phyloP scores from a whole-genome alignment of 1,140 invertebrate species.

The Telenomus remus region DNA sequence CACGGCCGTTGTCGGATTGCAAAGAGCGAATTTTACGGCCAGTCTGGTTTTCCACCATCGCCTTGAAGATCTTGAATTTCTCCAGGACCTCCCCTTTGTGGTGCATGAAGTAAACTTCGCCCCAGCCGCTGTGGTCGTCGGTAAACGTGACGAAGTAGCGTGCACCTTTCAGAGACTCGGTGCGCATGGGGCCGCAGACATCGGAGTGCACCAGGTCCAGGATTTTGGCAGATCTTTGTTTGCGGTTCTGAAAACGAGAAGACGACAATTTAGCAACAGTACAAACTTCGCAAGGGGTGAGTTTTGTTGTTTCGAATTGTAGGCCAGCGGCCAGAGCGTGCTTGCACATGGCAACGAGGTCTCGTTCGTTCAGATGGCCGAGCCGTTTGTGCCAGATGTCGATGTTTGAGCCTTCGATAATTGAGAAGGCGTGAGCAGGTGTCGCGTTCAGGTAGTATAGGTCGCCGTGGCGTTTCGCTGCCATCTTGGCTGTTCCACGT shows the following conservation, averaged over 20 bases:
- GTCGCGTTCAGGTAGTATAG: background rate
- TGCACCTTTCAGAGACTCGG: background rate
- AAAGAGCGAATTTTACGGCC: background rate
- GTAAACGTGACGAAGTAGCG: background rate
- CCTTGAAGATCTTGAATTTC: background rate
- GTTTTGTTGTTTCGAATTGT: background rate
- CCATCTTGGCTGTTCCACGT: background rate
- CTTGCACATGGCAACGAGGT: background rate
- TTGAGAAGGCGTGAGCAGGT: background rate
- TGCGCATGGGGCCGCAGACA: background rate
- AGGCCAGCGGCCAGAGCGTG: background rate
- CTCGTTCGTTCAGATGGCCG: background rate
- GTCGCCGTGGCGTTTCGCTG: background rate
- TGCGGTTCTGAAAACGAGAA: background rate
- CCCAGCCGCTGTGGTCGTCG: background rate
- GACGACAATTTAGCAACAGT: slow-evolving; percentile 3
- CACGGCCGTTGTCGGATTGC: background rate
- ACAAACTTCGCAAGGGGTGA: background rate
- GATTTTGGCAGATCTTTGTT: background rate
- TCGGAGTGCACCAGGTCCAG: background rate
- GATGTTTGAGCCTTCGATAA: background rate
- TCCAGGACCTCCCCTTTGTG: background rate
- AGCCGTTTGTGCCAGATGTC: background rate
- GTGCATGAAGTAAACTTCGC: background rate
- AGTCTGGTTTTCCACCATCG: background rate